phyloP scores from a whole-genome alignment of 2,113 vertebrate species.

The Ahaetulla prasina region DNA sequence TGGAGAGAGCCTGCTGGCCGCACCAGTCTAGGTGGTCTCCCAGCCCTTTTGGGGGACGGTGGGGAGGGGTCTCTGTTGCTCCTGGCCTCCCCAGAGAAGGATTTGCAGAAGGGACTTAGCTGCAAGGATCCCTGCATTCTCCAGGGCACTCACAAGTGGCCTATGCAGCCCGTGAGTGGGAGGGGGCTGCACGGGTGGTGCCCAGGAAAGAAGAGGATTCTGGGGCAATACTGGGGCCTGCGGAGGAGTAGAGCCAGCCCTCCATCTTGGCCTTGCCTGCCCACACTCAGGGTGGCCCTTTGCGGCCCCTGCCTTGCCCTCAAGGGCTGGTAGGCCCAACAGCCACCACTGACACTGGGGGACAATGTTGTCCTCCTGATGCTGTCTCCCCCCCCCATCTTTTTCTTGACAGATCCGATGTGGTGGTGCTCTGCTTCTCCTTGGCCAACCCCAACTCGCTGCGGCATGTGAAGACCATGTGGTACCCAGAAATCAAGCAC shows the following conservation, averaged over 20 bases:
- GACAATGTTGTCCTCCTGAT: rapidly evolving
- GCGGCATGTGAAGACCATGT: constrained; percentile 87
- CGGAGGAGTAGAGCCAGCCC: neutral
- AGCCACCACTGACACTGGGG: neutral
- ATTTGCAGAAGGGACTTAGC: neutral
- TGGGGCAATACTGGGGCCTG: neutral
- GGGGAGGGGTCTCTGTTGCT: neutral
- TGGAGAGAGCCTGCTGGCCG: too few species aligned
- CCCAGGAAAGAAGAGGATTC: neutral
- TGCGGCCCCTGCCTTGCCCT: neutral
- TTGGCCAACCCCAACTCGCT: constrained; percentile 88
- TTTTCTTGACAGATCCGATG: constrained; percentile 72
- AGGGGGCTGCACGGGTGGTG: neutral
- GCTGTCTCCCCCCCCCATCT: neutral
- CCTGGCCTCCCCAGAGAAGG: neutral
- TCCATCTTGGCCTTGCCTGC: neutral
- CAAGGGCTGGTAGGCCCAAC: neutral
- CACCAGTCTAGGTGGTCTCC: neutral
- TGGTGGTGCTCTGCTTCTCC: constrained; percentile 88
- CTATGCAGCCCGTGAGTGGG: neutral
- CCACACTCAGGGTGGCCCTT: neutral
- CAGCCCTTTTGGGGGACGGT: neutral
- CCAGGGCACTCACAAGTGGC: neutral
- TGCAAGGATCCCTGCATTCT: neutral
- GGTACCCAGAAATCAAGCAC: constrained; percentile 91